Evolutionary conservation across 2,888 invertebrate species (phyloP), one percentile per base, ranked within the genome.

Genomic region (Microctonus hyperodae): DNA sequence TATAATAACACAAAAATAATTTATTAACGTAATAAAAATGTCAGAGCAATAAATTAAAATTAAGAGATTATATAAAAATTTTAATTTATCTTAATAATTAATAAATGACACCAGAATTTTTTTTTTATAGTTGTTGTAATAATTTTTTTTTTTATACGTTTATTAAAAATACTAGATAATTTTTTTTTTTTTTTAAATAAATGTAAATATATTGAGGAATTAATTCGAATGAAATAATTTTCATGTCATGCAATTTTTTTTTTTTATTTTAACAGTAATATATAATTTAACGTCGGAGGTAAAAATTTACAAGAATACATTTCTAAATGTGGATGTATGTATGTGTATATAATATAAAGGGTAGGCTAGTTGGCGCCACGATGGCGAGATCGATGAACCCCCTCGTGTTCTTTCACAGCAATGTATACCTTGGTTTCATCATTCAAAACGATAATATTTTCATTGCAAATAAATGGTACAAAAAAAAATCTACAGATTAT

Each of bases 331-430:
- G 13, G 5, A 37, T n/a, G 7, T 2, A 10, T 16, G 20, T 13
- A 48, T 44, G 22, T 44, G 22, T 25, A 28, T 23, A 40, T 33
- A 35, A 51, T 58, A n/a, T 40, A 58, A 40, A 65, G 31, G 62
- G 63, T 64, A 66, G 68, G 67, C 72, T 69, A 74, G 73, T 73
- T 69, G 74, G 73, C 74, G 76, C 71, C 76, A 70, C 64, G 65
- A 65, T 67, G 75, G 57, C 74, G 70, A 70, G 72, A 76, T 77
- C 75, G 75, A 76, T 76, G 73, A 63, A 65, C 67, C 55, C 68
- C 44, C 68, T 69, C 16, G 44, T 60, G 69, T 70, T 65, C 70
- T 67, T 71, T 71, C 65, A 65, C 65, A 62, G 60, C 68, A 67
- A 69, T 69, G 70, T 70, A 65, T 44, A 44, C 64, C 69, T 66